A percentile compares a stretch with the other conserved stretches of the same genome.
Evolutionary conservation across 2,113 vertebrate species (phyloP).

Genomic region (Paratilapia polleni): DNA sequence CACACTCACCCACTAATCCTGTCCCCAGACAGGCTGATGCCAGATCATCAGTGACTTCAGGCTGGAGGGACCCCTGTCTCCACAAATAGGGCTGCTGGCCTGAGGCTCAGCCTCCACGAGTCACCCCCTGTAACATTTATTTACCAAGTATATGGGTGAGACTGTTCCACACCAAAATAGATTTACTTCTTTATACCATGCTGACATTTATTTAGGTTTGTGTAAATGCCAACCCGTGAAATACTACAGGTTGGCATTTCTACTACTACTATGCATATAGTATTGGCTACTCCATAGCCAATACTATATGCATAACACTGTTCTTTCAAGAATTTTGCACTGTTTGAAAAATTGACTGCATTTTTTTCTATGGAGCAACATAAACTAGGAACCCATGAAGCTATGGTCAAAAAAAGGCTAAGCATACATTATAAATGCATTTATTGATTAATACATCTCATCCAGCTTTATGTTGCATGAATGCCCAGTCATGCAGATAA

Average conservation of each 20-base stretch:
- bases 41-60: constrained; percentile 66
- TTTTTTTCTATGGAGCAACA: not conserved
- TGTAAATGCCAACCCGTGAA: not conserved
- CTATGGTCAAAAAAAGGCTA: not conserved
- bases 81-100: constrained; percentile 33
- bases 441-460: constrained; percentile 2
- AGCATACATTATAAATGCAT: not conserved
- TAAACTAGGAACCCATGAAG: not conserved
- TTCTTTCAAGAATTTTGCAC: not conserved
- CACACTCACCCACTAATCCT: constrained; percentile 71
- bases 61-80: constrained; percentile 51
- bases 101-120: constrained; percentile 24
- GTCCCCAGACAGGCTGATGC: constrained; percentile 78
- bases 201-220: not conserved
- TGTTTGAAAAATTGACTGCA: not conserved
- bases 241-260: no score
- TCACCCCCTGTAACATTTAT: not conserved
- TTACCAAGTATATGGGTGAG: not conserved
- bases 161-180: not conserved
- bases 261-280: no score
- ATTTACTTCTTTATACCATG: not conserved
- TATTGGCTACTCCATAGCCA: not conserved
- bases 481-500: not conserved
- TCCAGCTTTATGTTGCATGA: not conserved
- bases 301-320: not conserved